Base-by-base conservation (phyloP, 2,797 vertebrate species). In the Sciaenops ocellatus region DNA sequence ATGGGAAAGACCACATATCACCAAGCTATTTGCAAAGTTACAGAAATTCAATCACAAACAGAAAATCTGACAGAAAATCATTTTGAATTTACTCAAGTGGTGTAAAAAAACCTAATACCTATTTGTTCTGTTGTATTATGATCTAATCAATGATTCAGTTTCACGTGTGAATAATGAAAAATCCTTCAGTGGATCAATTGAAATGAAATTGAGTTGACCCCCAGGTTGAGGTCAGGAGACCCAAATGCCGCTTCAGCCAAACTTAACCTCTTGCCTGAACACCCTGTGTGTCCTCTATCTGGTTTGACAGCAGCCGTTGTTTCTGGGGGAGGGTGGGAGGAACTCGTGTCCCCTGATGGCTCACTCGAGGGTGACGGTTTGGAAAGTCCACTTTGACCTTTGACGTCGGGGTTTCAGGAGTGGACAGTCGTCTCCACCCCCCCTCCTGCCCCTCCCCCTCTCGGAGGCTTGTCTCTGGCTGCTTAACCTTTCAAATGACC, bases 341-440 rank as follows among this genome's bases (percentile, higher is more conserved):
- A 70, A 38, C 71, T 44, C 5, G 28, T 86, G 83, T 88, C 65
- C 84, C 62, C 77, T 69, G 78, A 88, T 42, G 75, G 70, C 85
- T 89, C 85, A 90, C 73, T 90, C 73, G 9, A 89, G 85, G 80
- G 80, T 76, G 88, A 88, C 79, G 69, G 90, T 90, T 91, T 88
- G 80, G 84, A 92, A 91, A 87, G 84, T 84, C 78, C 80, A 80
- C 75, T 87, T 80, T 93, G 91, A 93, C 93, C 91, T 70, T 73
- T 90, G 82, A 90, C 46, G 44, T 81, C 34, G 22, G 51, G 46
- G 62, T 70, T 75, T 56, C 65, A 72, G 79, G 78, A 86, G 77
- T 41, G 67, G 79, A 80, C 68, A 34, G 69, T 64, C 65, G 12
- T 2, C 34, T 9, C 3, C 9, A n/a, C 42, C 8, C 8, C 54